Evolutionary conservation across 2,113 vertebrate genomes (phyloP), one percentile per base, ranked within the genome.

Genomic region (Lethenteron camtschaticum): DNA sequence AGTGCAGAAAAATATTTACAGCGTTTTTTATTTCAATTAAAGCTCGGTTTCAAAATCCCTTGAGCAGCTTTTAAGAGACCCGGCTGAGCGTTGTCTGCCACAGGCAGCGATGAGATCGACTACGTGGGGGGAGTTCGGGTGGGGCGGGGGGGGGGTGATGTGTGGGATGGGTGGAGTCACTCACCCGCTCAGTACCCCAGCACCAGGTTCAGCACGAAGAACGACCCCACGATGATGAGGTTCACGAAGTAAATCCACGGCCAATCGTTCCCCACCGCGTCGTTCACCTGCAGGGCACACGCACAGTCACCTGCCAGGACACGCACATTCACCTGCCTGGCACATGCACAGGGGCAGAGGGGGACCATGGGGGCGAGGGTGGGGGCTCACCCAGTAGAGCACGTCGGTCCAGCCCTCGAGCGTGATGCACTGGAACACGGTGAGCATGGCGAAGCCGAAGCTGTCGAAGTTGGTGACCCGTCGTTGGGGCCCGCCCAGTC

Each of bases 231-330:
- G 56, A 99, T 80, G 71, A 99, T 97, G 70, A 99, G 86, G 68
- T 85, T 86, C 76, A 96, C 84, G 20, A 99, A 99, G 76, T 91
- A 97, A 74, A 99, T 78, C 88, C 89, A 97, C 9, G 94, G 88
- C 92, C 92, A 97, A 72, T 92, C 86, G 2, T 95, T 90, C 16
- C 94, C 94, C n/a, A 99, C 89, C 73, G 92, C 92, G 69, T 99
- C 94, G 8, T 99, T 96, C 9, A 99, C 82, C 94, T 99, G 78
- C 72, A 74, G 63, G 63, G 10, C n/a, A 66, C 41, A 41, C 41
- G 41, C 41, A 41, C 41, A 41, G 1, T 41, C 41, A 41, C 41
- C 41, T 41, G 41, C 41, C 41, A 7, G 41, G 41, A 41, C 41
- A 41, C 41, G 41, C 41, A 41, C 24, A 41, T 3, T 41, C 24